Evolutionary conservation across 2,797 vertebrate genomes (phyloP), one percentile per base, ranked within the genome.

Genomic region (Cossypha niveicapilla): DNA sequence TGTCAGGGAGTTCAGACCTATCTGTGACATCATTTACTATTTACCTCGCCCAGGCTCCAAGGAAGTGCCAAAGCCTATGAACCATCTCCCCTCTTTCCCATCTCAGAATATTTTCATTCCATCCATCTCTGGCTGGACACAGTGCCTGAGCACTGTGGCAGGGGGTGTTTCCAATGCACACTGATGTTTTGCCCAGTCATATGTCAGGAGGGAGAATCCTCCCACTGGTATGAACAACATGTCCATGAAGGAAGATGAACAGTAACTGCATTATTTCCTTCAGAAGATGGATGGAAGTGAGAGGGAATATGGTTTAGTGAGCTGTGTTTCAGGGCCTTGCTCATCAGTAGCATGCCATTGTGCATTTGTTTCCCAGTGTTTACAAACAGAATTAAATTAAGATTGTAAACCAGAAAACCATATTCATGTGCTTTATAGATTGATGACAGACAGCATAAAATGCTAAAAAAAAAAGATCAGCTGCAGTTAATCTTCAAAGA

Each of bases 151-250:
- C 56, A 18, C 51, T 28, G 42, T 66, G 84, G 42, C 67, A 73
- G 74, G 72, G 63, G 47, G 16, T 70, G 45, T 73, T 91, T 65
- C 51, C 86, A 93, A 1, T 12, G 70, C 68, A 65, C 11, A 4
- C 34, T 84, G 82, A 51, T 60, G 67, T 80, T 92, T 82, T 93
- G 54, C 78, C 86, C 76, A 91, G 87, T 93, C 89, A 35, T 71
- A 18, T 76, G 87, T 78, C 81, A 68, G 35, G 32, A 90, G 71
- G 70, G 56, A 94, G 53, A 8, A 0, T 91, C 66, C 83, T 94
- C 85, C 74, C 71, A 44, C 92, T 88, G 90, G 18, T 85, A n/a
- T 62, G 91, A 90, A 51, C 71, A 60, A 47, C 61, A 63, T 77
- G 80, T 57, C 80, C 92, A 62, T 18, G 24, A 95, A 83, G 84